Evolutionary conservation across 2,113 vertebrate genomes (phyloP).

Genomic region (Atlantisia rogersi): DNA sequence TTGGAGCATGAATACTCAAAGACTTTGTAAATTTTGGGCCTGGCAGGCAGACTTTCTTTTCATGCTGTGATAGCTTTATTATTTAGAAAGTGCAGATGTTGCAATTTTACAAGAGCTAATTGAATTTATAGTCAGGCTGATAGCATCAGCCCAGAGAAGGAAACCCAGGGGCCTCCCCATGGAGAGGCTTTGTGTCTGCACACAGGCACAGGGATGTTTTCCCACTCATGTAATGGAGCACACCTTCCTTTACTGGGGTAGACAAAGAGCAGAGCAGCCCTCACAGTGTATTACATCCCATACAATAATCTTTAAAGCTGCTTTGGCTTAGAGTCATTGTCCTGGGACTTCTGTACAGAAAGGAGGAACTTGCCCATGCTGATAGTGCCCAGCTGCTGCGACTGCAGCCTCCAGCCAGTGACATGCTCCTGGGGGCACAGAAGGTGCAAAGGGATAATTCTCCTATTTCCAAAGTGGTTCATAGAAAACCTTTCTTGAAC

Average conservation of each 20-base stretch:
- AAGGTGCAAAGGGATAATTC: background rate
- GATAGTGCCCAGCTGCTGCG: background rate
- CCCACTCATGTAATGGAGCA: background rate
- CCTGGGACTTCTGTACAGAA: background rate
- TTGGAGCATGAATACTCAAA: background rate
- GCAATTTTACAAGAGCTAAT: constrained; percentile 27
- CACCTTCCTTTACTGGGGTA: background rate
- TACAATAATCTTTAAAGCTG: background rate
- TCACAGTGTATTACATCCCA: background rate
- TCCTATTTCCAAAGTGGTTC: background rate
- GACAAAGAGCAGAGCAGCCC: background rate
- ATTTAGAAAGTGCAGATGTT: constrained; percentile 41
- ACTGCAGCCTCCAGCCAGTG: background rate
- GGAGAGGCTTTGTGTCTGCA: background rate
- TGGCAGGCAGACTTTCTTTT: constrained; percentile 1
- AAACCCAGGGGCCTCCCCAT: background rate
- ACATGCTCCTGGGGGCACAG: background rate
- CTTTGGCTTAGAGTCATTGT: background rate
- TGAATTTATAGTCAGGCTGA: background rate
- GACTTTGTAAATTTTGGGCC: constrained; percentile 31
- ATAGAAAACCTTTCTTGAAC: background rate
- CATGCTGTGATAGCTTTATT: constrained; percentile 39
- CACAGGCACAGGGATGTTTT: background rate
- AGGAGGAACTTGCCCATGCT: background rate
- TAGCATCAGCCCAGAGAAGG: background rate